Conservation (phyloP, 2,888 invertebrate genomes). For the Palloptera scutellata region DNA sequence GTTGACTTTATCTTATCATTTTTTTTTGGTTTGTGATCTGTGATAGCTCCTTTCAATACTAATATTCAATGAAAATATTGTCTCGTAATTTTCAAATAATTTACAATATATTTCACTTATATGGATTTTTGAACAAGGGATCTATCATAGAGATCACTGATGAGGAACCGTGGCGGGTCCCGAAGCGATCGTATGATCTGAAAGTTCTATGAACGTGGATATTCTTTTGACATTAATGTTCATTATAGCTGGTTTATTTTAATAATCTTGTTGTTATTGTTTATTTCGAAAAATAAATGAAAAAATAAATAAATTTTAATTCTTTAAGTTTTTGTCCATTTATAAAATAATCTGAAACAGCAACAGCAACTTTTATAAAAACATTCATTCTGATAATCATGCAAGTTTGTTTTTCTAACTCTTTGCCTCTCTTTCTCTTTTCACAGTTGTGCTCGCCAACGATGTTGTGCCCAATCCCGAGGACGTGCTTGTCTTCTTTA, state of each 20-base stretch:
- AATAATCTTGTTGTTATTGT: not conserved
- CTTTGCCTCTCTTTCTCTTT: slow-evolving; percentile 30
- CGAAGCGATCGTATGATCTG: not conserved
- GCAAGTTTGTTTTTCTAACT: not conserved
- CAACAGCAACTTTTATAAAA: not conserved
- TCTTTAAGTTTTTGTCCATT: slow-evolving; percentile 17
- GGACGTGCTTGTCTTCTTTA: slow-evolving; percentile 61
- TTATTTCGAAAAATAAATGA: slow-evolving; percentile 2
- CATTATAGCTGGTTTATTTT: not conserved
- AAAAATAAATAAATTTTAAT: not conserved
- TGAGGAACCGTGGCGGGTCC: too few species aligned
- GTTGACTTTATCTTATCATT: too few species aligned
- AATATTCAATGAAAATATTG: too few species aligned
- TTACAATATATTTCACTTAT: too few species aligned
- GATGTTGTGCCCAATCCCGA: slow-evolving; percentile 59
- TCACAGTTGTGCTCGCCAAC: slow-evolving; percentile 58
- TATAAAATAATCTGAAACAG: not conserved
- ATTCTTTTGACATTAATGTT: too few species aligned
- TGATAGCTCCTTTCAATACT: too few species aligned
- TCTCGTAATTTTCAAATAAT: too few species aligned
- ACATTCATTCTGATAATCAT: not conserved
- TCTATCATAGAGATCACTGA: too few species aligned
- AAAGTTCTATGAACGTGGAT: slow-evolving; percentile 3
- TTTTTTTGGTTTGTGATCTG: too few species aligned
- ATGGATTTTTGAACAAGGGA: too few species aligned